Evolutionary conservation across 2,113 vertebrate species (phyloP).

Genomic region (Phyllostomus hastatus): DNA sequence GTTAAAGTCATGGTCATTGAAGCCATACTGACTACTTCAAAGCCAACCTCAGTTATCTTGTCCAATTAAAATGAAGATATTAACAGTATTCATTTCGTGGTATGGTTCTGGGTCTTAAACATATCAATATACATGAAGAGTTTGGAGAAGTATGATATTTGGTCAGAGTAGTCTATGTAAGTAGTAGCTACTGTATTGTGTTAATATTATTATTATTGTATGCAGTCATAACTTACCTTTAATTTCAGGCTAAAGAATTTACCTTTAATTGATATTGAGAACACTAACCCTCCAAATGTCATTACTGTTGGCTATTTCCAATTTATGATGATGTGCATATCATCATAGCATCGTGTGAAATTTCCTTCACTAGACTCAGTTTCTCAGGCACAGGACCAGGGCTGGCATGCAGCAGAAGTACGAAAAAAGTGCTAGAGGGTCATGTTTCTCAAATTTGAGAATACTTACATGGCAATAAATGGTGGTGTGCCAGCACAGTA

Average conservation of each 20-base stretch:
- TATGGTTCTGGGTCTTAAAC: not conserved
- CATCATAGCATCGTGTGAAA: not conserved
- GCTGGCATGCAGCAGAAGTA: not conserved
- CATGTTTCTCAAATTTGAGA: not conserved
- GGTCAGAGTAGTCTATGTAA: not conserved
- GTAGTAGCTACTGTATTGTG: not conserved
- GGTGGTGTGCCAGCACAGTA: no score
- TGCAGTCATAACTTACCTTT: not conserved
- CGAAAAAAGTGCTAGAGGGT: not conserved
- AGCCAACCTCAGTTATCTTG: not conserved
- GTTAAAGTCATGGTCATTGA: not conserved
- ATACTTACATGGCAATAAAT: not conserved
- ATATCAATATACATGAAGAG: not conserved
- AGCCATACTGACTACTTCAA: not conserved
- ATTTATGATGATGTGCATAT: not conserved
- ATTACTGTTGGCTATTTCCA: not conserved
- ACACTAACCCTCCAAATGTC: not conserved
- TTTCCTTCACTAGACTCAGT: not conserved
- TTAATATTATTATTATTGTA: not conserved
- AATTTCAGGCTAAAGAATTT: not conserved
- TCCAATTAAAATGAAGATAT: not conserved
- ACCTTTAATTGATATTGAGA: not conserved
- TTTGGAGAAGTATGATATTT: not conserved
- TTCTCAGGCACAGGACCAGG: not conserved
- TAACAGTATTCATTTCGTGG: not conserved